phyloP scores from a whole-genome alignment of 2,888 invertebrate species.

The Temnothorax ravouxi region DNA sequence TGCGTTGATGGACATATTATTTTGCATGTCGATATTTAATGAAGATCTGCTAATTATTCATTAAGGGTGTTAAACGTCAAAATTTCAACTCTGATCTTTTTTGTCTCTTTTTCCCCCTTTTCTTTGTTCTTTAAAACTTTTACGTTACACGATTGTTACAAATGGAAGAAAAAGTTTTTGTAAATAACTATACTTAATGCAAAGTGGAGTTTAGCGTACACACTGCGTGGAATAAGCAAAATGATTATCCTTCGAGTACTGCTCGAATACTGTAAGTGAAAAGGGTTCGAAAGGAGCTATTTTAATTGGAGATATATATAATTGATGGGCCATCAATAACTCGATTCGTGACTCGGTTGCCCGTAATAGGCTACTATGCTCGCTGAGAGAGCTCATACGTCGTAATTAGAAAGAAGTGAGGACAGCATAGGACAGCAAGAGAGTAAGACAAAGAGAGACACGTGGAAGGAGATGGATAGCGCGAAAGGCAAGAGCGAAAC shows the following conservation, averaged over 20 bases:
- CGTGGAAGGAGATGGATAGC: conserved; percentile 19
- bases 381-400: conserved; percentile 25
- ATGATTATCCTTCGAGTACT: not conserved
- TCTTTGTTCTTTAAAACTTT: not conserved
- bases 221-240: not conserved
- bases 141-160: not conserved
- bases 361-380: not conserved
- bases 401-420: conserved; percentile 58
- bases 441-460: conserved; percentile 16
- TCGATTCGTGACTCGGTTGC: conserved; percentile 23
- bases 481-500: conserved; percentile 42
- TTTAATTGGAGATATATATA: conserved; percentile 56
- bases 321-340: conserved; percentile 39
- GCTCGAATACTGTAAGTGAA: not conserved
- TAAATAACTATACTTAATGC: not conserved
- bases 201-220: not conserved
- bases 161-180: not conserved
- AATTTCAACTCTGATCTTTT: not conserved
- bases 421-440: not conserved
- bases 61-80: not conserved
- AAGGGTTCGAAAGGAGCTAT: not conserved
- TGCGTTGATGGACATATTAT: not conserved
- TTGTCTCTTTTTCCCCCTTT: not conserved
- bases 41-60: not conserved
- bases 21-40: not conserved